Base-by-base conservation (phyloP, 2,797 vertebrate species). In the Sebastolobus altivelis region DNA sequence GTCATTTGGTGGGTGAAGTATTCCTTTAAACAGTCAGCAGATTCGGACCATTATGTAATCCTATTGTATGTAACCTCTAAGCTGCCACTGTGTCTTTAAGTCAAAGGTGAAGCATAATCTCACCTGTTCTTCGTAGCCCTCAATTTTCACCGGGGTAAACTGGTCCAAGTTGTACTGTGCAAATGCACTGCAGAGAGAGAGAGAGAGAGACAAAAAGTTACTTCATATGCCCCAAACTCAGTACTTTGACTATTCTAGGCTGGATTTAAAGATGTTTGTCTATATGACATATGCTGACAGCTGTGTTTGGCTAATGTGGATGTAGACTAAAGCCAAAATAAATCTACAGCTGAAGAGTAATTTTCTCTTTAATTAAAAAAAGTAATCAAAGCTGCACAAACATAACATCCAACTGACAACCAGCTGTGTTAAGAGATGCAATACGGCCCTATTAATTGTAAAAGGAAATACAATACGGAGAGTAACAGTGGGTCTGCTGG, bases 151-250 rank as follows among this genome's bases (percentile, higher is more conserved):
- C 40, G 98, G 97, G 82, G 97, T 98, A 93, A 99, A 99, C 97
- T 99, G 98, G 96, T 99, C 98, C 97, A 99, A 92, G 94, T 99
- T 99, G 94, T 99, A 99, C 91, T 99, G 97, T 94, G 98, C 98
- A 97, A 99, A 99, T 31, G 98, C 98, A 94, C 98, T 99, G 89
- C 4, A 89, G 91, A 78, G 83, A 87, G 13, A 87, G 78, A 92
- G 8, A 13, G 16, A 61, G 11, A 25, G 65, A 52, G 43, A 54
- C 0, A 35, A 2, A 2, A 11, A n/a, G 8, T 43, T 52, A 81
- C 7, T 52, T 63, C 25, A 61, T 3, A 35, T 7, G 18, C 5
- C 54, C 61, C 8, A 82, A n/a, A 60, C 13, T 61, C n/a, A 55
- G 7, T 29, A 12, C n/a, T 8, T 63, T 18, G 3, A 20, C 6